Percentiles rank a stretch among this genome's conserved stretches.
Conservation (phyloP, 37 sponge, comb jelly and placozoan species). For the Aplysina aerophoba region DNA sequence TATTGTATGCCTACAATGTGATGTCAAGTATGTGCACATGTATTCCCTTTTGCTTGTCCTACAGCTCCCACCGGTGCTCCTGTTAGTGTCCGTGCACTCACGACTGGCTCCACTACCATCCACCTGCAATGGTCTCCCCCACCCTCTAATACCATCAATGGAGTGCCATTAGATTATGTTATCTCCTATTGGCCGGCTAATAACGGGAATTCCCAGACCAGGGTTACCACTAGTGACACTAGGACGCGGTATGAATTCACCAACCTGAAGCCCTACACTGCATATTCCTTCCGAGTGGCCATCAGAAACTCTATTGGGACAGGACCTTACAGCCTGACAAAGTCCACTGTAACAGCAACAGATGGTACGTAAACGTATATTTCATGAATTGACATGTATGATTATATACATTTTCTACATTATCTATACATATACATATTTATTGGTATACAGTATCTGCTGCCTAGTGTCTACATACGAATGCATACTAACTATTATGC, state of each 20-base stretch:
- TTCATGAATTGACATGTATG: neutral
- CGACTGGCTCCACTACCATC: neutral
- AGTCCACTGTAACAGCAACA: neutral
- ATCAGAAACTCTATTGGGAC: constrained; percentile 3
- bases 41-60: neutral
- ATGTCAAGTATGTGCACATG: neutral
- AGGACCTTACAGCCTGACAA: neutral
- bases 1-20: too few species aligned
- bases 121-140: constrained; percentile 14
- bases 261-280: neutral
- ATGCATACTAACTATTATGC: too few species aligned
- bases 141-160: neutral
- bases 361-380: neutral
- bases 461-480: too few species aligned
- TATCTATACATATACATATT: neutral
- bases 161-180: neutral
- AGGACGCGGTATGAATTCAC: neutral
- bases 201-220: neutral
- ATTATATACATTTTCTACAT: too few species aligned
- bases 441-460: neutral
- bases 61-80: neutral
- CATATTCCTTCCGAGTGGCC: neutral
- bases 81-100: neutral
- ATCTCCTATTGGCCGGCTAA: neutral
- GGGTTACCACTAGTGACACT: too few species aligned